Conservation (phyloP, 1,140 invertebrate species). For the Leptonema lineaticorne region DNA sequence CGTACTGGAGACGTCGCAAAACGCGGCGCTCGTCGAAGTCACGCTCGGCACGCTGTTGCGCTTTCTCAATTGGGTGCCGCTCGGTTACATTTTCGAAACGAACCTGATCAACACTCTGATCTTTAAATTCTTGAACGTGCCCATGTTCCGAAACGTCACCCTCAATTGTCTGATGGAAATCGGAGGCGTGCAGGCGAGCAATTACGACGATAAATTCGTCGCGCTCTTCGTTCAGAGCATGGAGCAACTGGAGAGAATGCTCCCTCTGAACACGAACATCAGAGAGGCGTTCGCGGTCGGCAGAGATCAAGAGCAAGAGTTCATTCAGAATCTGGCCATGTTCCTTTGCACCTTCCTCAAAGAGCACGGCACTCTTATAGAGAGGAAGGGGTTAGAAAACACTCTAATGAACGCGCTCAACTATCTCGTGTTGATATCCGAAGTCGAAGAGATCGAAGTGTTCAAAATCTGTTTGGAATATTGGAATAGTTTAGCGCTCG, state of each 20-base stretch:
- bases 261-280: slow-evolving; percentile 89
- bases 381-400: slow-evolving; percentile 73
- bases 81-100: slow-evolving; percentile 99
- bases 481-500: slow-evolving; percentile 91
- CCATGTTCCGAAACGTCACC: slow-evolving; percentile 97
- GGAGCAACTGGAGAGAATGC: slow-evolving; percentile 88
- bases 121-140: slow-evolving; percentile 96
- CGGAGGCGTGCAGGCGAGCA: slow-evolving; percentile 80
- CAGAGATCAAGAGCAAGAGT: slow-evolving; percentile 96
- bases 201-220: slow-evolving; percentile 92
- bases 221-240: slow-evolving; percentile 88
- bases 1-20: slow-evolving; percentile 97
- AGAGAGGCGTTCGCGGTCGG: slow-evolving; percentile 90
- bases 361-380: slow-evolving; percentile 88
- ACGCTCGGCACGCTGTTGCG: slow-evolving; percentile 94
- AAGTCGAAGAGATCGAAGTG: slow-evolving; percentile 99
- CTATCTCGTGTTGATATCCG: slow-evolving; percentile 95
- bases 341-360: slow-evolving; percentile 97
- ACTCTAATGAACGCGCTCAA: slow-evolving; percentile 81
- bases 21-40: slow-evolving; percentile 89
- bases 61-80: slow-evolving; percentile 99
- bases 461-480: slow-evolving; percentile 99
- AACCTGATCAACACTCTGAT: slow-evolving; percentile 94
- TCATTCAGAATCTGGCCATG: slow-evolving; percentile 97
- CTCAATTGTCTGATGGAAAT: slow-evolving; percentile 99